Evolutionary conservation across 1,140 invertebrate genomes (phyloP).

Genomic region (Trinorchestia longiramus): DNA sequence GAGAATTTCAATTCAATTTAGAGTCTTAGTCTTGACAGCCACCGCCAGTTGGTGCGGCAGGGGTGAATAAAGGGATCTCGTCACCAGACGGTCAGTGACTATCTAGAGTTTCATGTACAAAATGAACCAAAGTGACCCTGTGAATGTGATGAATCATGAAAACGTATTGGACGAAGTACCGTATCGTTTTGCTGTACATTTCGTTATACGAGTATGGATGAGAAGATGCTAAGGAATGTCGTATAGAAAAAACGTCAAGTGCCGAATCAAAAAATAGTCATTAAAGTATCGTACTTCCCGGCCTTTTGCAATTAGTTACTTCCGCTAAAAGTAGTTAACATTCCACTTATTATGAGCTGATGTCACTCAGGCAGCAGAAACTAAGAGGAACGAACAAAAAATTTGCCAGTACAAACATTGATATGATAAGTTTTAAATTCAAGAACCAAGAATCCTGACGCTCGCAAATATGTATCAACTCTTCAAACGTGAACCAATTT

Average conservation of each 20-base stretch:
- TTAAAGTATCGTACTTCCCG: background rate
- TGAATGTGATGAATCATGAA: background rate
- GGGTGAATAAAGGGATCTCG: background rate
- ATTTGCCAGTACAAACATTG: background rate
- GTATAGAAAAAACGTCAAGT: background rate
- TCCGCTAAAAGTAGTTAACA: background rate
- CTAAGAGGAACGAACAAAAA: background rate
- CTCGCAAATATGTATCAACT: background rate
- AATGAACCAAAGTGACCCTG: background rate
- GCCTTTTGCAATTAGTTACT: background rate
- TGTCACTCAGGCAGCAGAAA: background rate
- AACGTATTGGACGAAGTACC: background rate
- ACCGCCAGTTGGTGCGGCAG: background rate
- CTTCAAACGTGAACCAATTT: background rate
- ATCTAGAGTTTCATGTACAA: background rate
- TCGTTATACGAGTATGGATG: background rate
- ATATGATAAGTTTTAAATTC: background rate
- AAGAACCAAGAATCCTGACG: background rate
- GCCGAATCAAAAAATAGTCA: background rate
- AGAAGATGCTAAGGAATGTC: background rate
- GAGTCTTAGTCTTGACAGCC: background rate
- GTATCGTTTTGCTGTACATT: background rate
- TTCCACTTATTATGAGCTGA: background rate
- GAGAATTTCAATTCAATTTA: conserved; percentile 10
- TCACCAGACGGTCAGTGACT: background rate